Evolutionary conservation across 2,797 vertebrate genomes (phyloP).

Genomic region (Clarias pachynema): DNA sequence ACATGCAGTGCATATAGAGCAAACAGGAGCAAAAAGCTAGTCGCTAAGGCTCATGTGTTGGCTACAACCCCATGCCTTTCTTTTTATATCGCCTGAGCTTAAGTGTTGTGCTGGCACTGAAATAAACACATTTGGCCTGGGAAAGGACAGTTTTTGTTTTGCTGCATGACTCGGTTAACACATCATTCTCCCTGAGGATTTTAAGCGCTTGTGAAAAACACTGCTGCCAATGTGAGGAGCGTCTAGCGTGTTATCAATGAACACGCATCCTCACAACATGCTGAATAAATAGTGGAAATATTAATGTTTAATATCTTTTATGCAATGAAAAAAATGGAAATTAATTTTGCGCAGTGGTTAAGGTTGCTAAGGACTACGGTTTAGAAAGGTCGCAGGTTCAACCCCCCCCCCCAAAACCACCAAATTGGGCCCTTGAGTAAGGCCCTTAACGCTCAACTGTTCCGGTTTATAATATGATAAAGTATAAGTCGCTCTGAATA

Average conservation of each 20-base stretch:
- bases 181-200: conserved; percentile 8
- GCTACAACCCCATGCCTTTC: conserved; percentile 19
- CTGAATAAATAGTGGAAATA: background rate
- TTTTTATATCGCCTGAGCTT: conserved; percentile 20
- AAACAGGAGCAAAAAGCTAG: conserved; percentile 43
- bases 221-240: conserved; percentile 8
- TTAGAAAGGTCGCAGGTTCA: too few relatives aligned
- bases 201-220: background rate
- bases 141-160: conserved; percentile 31
- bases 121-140: conserved; percentile 8
- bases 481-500: too few relatives aligned
- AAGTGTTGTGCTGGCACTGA: conserved; percentile 28
- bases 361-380: too few relatives aligned
- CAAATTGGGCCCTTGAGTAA: too few relatives aligned
- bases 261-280: background rate
- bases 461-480: too few relatives aligned
- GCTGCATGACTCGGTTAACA: conserved; percentile 14
- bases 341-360: too few relatives aligned
- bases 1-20: conserved; percentile 51
- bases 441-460: too few relatives aligned
- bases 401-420: too few relatives aligned
- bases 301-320: background rate
- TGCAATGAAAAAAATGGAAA: background rate
- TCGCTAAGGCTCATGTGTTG: conserved; percentile 29
- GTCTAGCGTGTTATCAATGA: background rate